phyloP scores from a whole-genome alignment of 1,140 invertebrate genomes.

The Drosophila carrolli region DNA sequence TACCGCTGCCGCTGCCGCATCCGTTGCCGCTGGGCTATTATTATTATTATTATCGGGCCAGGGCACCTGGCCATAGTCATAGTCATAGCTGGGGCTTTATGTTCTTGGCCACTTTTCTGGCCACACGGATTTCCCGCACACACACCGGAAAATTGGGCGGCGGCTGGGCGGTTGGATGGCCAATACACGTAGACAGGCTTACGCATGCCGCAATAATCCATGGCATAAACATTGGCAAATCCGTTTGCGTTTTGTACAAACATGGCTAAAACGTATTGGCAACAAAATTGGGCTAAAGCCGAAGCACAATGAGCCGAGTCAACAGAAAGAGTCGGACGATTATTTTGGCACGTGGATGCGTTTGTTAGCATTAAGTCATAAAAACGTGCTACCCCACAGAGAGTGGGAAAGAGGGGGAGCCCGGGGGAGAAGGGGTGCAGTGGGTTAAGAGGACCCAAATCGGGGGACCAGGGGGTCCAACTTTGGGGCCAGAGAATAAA shows the following conservation, averaged over 20 bases:
- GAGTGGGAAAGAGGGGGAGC: background rate
- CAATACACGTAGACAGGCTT: constrained; percentile 62
- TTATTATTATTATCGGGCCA: constrained; percentile 54
- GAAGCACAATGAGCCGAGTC: constrained; percentile 72
- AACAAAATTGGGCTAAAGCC: constrained; percentile 64
- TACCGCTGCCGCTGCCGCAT: constrained; percentile 27
- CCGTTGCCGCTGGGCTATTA: constrained; percentile 47
- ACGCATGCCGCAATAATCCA: constrained; percentile 82
- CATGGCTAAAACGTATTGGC: constrained; percentile 81
- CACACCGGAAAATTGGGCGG: constrained; percentile 14
- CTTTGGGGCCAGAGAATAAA: constrained; percentile 9
- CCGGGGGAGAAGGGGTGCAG: constrained; percentile 22
- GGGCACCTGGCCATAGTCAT: constrained; percentile 50
- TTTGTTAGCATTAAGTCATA: constrained; percentile 83
- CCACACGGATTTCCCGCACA: constrained; percentile 53
- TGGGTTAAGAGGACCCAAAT: background rate
- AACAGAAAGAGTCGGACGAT: constrained; percentile 77
- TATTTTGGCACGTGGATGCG: constrained; percentile 82
- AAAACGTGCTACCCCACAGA: constrained; percentile 64
- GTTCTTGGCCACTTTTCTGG: constrained; percentile 61
- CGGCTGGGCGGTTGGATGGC: constrained; percentile 3
- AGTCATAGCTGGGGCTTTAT: constrained; percentile 47
- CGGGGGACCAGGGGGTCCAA: background rate
- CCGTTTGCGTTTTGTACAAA: constrained; percentile 83
- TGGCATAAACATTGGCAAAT: constrained; percentile 82